phyloP scores from a whole-genome alignment of 2,888 invertebrate genomes.

The Mimas tiliae region DNA sequence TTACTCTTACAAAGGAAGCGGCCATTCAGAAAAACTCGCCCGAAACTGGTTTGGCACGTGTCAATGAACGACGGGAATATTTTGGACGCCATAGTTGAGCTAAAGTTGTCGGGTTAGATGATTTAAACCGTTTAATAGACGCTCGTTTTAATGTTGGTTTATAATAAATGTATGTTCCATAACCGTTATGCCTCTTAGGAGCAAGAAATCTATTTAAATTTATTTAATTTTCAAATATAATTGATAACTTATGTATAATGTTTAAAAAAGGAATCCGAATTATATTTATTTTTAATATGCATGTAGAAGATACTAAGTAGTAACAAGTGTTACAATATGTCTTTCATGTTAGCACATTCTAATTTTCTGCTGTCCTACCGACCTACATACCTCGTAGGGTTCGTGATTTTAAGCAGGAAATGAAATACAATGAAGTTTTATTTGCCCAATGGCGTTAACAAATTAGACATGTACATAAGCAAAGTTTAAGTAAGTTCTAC shows the following conservation, averaged over 20 bases:
- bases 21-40: constrained; percentile 82
- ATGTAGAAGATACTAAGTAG: constrained; percentile 32
- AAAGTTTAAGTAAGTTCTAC: not conserved
- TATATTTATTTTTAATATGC: constrained; percentile 24
- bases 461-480: constrained; percentile 1
- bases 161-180: constrained; percentile 44
- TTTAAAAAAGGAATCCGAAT: not conserved
- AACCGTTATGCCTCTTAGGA: constrained; percentile 2
- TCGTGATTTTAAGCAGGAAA: constrained; percentile 19
- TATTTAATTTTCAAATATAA: not conserved
- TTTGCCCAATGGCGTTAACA: constrained; percentile 17
- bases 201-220: constrained; percentile 14
- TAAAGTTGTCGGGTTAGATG: constrained; percentile 68
- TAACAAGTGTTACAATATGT: constrained; percentile 35
- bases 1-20: constrained; percentile 83
- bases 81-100: constrained; percentile 72
- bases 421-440: constrained; percentile 12
- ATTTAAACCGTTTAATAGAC: constrained; percentile 77
- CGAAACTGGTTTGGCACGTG: constrained; percentile 83
- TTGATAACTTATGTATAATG: not conserved
- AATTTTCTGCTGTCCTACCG: constrained; percentile 33
- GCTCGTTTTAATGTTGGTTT: constrained; percentile 65
- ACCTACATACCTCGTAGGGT: constrained; percentile 32
- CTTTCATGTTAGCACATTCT: constrained; percentile 39
- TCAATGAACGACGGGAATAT: constrained; percentile 83